phyloP scores from a whole-genome alignment of 2,797 vertebrate species.

The Hypotaenidia okinawae region DNA sequence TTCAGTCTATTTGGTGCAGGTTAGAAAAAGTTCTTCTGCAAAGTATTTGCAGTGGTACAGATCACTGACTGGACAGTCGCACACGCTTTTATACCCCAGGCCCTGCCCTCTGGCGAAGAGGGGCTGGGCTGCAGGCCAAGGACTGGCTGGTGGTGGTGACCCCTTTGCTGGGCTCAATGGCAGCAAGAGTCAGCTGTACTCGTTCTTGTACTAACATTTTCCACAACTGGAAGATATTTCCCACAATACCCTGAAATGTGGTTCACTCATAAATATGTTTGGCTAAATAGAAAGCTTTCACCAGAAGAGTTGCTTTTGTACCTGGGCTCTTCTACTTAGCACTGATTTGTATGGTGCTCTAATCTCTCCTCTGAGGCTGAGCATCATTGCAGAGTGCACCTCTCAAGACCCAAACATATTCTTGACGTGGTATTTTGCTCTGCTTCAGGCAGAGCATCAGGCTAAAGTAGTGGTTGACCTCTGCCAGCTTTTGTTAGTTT shows the following conservation, averaged over 20 bases:
- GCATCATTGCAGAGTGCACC: not conserved
- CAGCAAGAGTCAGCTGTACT: too few relatives aligned
- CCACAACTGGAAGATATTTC: not conserved
- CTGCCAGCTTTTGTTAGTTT: not conserved
- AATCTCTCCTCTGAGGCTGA: not conserved
- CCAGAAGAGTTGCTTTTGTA: not conserved
- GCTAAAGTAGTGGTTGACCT: not conserved
- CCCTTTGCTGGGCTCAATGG: not conserved
- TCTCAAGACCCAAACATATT: not conserved
- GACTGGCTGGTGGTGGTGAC: rapidly evolving
- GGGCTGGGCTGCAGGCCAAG: not conserved
- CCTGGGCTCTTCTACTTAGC: not conserved
- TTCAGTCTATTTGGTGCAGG: not conserved
- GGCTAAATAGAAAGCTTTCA: not conserved
- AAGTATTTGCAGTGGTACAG: not conserved
- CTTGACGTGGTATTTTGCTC: not conserved
- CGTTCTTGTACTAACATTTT: not conserved
- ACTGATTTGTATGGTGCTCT: not conserved
- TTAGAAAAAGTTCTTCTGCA: not conserved
- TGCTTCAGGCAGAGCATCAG: not conserved
- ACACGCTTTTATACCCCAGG: not conserved
- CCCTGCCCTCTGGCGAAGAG: not conserved
- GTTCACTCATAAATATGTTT: not conserved
- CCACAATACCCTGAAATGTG: not conserved
- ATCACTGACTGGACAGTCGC: rapidly evolving